phyloP scores from a whole-genome alignment of 2,888 invertebrate genomes.

The Drosophila picticornis region DNA sequence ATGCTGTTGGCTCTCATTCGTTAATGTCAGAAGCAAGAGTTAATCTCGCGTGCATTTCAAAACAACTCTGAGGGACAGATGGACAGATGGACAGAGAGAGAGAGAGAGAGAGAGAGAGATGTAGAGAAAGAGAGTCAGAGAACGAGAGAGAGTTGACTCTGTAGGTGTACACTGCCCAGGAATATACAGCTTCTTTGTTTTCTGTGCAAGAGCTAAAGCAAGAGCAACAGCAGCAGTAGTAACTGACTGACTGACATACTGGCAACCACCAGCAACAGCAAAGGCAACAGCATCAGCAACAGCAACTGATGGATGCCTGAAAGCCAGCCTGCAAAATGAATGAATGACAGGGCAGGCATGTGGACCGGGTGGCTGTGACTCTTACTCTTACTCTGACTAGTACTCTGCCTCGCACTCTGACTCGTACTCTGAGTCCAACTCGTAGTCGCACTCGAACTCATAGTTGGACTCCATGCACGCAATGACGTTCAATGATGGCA shows the following conservation, averaged over 20 bases:
- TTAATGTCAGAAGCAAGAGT: conserved; percentile 80
- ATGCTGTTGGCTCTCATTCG: conserved; percentile 81
- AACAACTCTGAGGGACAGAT: conserved; percentile 46
- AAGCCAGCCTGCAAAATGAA: conserved; percentile 76
- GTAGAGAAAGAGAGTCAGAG: not conserved
- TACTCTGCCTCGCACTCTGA: not conserved
- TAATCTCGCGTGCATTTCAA: conserved; percentile 81
- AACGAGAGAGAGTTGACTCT: conserved; percentile 11
- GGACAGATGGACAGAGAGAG: not conserved
- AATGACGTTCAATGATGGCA: conserved; percentile 59
- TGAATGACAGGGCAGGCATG: conserved; percentile 78
- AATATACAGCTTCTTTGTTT: conserved; percentile 53
- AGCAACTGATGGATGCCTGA: conserved; percentile 75
- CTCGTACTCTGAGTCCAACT: conserved; percentile 10
- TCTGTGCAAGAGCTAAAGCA: conserved; percentile 43
- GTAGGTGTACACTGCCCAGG: conserved; percentile 67
- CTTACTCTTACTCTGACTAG: not conserved
- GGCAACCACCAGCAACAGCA: conserved; percentile 60
- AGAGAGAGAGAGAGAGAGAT: not conserved
- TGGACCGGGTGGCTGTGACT: conserved; percentile 54
- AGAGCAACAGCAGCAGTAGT: conserved; percentile 25
- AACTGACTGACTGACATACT: conserved; percentile 67
- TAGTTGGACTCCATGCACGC: conserved; percentile 45
- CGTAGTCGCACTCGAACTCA: not conserved
- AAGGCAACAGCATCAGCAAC: conserved; percentile 46